Evolutionary conservation across 2,113 vertebrate species (phyloP).

Genomic region (Connochaetes taurinus): DNA sequence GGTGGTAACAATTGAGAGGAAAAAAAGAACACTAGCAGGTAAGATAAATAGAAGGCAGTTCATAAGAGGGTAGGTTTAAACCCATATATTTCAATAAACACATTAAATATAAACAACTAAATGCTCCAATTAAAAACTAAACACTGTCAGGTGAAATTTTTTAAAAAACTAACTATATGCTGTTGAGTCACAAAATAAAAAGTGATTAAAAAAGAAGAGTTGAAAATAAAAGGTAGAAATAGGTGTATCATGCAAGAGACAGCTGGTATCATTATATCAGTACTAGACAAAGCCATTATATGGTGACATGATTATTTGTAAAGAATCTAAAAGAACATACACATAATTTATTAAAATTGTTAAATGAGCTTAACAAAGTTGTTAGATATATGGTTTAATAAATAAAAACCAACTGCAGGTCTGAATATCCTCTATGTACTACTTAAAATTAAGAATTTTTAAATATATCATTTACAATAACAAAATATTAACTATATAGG

Average conservation of each 20-base stretch:
- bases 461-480: not conserved
- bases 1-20: not conserved
- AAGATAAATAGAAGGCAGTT: not conserved
- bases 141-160: not conserved
- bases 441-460: not conserved
- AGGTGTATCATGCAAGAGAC: not conserved
- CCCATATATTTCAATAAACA: not conserved
- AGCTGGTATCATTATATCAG: not conserved
- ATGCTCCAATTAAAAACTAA: not conserved
- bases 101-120: not conserved
- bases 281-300: not conserved
- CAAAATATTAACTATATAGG: not conserved
- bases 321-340: not conserved
- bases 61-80: not conserved
- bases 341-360: not conserved
- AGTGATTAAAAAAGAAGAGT: not conserved
- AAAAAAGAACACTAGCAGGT: not conserved
- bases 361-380: not conserved
- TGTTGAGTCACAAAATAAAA: not conserved
- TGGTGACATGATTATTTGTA: not conserved
- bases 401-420: not conserved
- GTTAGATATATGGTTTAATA: not conserved
- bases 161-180: not conserved
- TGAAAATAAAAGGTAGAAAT: not conserved
- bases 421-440: not conserved